phyloP scores from a whole-genome alignment of 2,888 invertebrate genomes.

The Agapostemon virescens region DNA sequence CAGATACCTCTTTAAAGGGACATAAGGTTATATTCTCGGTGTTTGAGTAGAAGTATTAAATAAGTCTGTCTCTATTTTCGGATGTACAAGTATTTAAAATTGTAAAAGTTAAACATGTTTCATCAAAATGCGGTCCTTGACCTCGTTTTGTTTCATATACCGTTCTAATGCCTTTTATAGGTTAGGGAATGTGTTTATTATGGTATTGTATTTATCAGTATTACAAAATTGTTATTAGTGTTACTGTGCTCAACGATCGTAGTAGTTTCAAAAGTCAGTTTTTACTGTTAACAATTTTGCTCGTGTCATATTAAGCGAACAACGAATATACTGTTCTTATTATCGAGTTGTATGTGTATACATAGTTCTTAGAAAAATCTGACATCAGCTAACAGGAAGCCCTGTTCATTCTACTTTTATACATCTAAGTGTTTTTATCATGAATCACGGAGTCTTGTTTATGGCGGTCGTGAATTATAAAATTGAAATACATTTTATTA shows the following conservation, averaged over 20 bases:
- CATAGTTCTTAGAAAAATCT: conserved; percentile 33
- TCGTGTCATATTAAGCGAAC: not conserved
- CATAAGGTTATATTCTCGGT: conserved; percentile 29
- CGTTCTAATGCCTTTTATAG: conserved; percentile 40
- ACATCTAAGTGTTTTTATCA: not conserved
- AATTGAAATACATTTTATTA: not conserved
- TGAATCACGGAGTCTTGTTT: not conserved
- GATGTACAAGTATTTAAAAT: conserved; percentile 4
- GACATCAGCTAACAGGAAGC: conserved; percentile 48
- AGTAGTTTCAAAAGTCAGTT: not conserved
- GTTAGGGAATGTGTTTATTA: conserved; percentile 49
- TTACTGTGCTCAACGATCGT: not conserved
- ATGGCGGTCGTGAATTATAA: not conserved
- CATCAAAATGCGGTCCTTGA: conserved; percentile 52
- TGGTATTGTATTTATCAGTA: conserved; percentile 22
- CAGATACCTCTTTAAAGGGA: conserved; percentile 20
- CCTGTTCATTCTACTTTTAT: conserved; percentile 30
- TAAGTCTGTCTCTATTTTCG: not conserved
- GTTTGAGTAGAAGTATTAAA: conserved; percentile 7
- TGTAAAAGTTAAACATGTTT: conserved; percentile 21
- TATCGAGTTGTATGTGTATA: conserved; percentile 14
- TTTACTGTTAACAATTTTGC: not conserved
- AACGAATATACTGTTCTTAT: conserved; percentile 4
- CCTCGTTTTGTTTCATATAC: conserved; percentile 36
- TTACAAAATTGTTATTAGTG: conserved; percentile 31